Conservation (phyloP, 2,888 invertebrate species). For the Bugula neritina region DNA sequence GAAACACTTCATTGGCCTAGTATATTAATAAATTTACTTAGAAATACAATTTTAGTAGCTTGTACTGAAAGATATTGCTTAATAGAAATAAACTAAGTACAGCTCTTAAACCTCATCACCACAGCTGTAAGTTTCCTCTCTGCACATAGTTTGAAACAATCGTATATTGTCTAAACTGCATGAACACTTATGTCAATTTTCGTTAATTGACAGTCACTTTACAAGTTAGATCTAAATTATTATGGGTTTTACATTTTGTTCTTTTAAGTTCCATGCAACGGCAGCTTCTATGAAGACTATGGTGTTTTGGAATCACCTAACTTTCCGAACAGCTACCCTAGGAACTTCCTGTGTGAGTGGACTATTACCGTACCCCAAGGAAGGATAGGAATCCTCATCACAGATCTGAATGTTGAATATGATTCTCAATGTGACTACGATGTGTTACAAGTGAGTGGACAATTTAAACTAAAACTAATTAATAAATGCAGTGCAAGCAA, state of each 20-base stretch:
- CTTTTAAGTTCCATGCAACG: not conserved
- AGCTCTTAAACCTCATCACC: too few relatives aligned
- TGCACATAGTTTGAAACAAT: too few relatives aligned
- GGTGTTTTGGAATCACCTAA: not conserved
- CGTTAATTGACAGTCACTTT: too few relatives aligned
- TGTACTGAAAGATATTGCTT: too few relatives aligned
- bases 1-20: too few relatives aligned
- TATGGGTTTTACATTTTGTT: not conserved
- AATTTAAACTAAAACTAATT: not conserved
- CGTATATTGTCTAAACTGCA: too few relatives aligned
- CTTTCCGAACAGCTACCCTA: not conserved
- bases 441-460: not conserved
- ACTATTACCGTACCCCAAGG: not conserved
- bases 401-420: not conserved
- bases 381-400: not conserved
- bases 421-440: not conserved
- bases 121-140: too few relatives aligned
- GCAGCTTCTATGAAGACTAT: not conserved
- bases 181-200: too few relatives aligned
- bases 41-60: too few relatives aligned
- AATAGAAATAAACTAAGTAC: too few relatives aligned
- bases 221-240: too few relatives aligned
- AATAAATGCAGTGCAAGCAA: not conserved
- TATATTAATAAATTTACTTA: too few relatives aligned
- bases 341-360: conserved; percentile 18